Conservation (phyloP, 2,888 invertebrate genomes). For the Trissoscelio sp. region DNA sequence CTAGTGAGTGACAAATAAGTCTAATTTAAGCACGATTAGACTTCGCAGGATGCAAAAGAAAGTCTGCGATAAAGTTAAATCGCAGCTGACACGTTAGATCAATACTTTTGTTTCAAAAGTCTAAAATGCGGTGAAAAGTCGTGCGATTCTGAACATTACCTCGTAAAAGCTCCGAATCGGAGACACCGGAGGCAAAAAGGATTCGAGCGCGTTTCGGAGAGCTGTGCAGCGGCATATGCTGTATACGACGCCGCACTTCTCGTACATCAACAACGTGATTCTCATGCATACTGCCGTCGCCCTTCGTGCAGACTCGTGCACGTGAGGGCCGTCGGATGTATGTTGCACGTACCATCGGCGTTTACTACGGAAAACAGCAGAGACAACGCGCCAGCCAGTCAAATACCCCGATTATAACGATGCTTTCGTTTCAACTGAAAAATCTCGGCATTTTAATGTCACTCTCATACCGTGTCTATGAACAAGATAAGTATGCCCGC, state of each 20-base stretch:
- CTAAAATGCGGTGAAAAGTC: conserved; percentile 72
- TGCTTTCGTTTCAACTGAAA: conserved; percentile 15
- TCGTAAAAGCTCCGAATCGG: conserved; percentile 70
- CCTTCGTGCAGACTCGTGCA: conserved; percentile 53
- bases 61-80: neutral
- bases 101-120: conserved; percentile 59
- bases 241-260: conserved; percentile 73
- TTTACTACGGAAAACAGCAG: conserved; percentile 60
- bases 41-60: neutral
- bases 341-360: conserved; percentile 66
- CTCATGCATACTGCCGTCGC: conserved; percentile 77
- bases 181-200: conserved; percentile 60
- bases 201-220: conserved; percentile 65
- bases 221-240: conserved; percentile 73
- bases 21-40: neutral
- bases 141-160: conserved; percentile 71
- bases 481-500: neutral
- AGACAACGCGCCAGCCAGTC: conserved; percentile 57
- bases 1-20: neutral
- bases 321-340: conserved; percentile 62
- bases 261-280: conserved; percentile 81
- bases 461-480: neutral
- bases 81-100: too few relatives aligned
- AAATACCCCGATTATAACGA: conserved; percentile 35
- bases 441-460: conserved; percentile 3